Percentiles rank a stretch among this genome's conserved stretches.
phyloP scores from a whole-genome alignment of 2,797 vertebrate genomes.

The Chaenodraco wilsoni region DNA sequence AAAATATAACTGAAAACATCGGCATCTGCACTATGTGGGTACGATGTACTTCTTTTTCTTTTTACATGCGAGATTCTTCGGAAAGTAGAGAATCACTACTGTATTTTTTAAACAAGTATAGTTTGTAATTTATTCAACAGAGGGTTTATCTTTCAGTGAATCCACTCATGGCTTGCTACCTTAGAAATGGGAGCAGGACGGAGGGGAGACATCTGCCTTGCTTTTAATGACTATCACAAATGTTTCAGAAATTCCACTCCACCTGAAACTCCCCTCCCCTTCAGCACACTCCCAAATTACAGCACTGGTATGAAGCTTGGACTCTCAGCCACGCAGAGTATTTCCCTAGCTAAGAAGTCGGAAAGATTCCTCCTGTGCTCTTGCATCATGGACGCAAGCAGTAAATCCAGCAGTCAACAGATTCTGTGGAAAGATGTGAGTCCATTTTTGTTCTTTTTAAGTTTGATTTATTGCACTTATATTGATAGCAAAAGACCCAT shows the following conservation, averaged over 20 bases:
- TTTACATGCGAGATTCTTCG: slow-evolving; percentile 3
- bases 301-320: slow-evolving; percentile 72
- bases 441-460: slow-evolving; percentile 42
- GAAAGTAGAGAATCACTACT: slow-evolving; percentile 18
- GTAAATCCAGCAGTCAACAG: slow-evolving; percentile 81
- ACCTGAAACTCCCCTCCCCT: slow-evolving; percentile 81
- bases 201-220: slow-evolving; percentile 73
- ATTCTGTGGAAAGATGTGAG: slow-evolving; percentile 86
- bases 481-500: neutral
- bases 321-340: slow-evolving; percentile 63
- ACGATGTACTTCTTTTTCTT: slow-evolving; percentile 1
- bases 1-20: slow-evolving; percentile 30
- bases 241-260: slow-evolving; percentile 82
- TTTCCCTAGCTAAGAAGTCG: slow-evolving; percentile 64
- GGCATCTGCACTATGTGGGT: slow-evolving; percentile 1
- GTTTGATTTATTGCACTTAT: slow-evolving; percentile 29
- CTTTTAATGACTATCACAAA: slow-evolving; percentile 78
- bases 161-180: slow-evolving; percentile 54
- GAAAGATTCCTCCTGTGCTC: slow-evolving; percentile 66
- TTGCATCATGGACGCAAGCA: slow-evolving; percentile 81
- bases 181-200: slow-evolving; percentile 62
- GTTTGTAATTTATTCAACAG: slow-evolving; percentile 61
- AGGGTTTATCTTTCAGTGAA: slow-evolving; percentile 49
- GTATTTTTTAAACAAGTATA: slow-evolving; percentile 38
- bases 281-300: slow-evolving; percentile 78